phyloP scores from a whole-genome alignment of 2,113 vertebrate genomes.

The Myodes glareolus region DNA sequence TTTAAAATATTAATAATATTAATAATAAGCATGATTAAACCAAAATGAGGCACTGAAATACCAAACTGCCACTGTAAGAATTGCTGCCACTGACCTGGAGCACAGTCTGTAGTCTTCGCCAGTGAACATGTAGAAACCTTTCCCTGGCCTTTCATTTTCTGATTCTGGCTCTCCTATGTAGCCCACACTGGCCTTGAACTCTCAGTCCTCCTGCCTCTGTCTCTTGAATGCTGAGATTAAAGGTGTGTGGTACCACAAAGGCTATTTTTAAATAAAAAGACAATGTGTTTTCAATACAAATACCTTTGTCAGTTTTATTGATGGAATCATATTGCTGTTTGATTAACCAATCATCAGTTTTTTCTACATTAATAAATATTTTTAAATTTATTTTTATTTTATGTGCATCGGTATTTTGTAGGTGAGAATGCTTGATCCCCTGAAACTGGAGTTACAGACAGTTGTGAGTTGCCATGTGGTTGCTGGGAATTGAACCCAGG shows the following conservation, averaged over 20 bases:
- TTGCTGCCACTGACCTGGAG: not conserved
- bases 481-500: no score
- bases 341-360: not conserved
- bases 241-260: not conserved
- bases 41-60: not conserved
- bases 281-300: not conserved
- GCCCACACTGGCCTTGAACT: not conserved
- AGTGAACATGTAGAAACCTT: not conserved
- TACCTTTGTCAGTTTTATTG: not conserved
- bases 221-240: not conserved
- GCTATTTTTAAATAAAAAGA: not conserved
- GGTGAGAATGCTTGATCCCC: no score
- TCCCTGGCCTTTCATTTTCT: not conserved
- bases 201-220: not conserved
- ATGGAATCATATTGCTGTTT: not conserved
- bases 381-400: not conserved
- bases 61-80: not conserved
- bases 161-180: not conserved
- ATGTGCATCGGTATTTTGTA: no score
- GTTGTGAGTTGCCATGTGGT: no score
- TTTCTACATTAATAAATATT: not conserved
- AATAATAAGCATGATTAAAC: not conserved
- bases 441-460: no score
- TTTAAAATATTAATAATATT: not conserved
- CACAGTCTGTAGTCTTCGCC: not conserved